Evolutionary conservation across 1,140 invertebrate genomes (phyloP).

Genomic region (Heterodera schachtii): DNA sequence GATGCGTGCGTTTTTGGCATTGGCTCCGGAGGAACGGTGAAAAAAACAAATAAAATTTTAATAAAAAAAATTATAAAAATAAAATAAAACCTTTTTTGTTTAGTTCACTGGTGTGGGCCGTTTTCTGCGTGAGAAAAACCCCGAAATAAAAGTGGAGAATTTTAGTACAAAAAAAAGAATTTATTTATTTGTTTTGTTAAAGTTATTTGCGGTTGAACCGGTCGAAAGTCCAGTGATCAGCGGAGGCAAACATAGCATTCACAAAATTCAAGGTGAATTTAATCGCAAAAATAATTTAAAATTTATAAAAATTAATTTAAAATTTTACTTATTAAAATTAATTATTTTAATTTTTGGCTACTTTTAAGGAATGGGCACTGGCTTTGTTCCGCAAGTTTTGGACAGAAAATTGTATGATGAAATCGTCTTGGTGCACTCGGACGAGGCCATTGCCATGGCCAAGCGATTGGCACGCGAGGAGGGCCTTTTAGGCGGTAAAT

Average conservation of each 20-base stretch:
- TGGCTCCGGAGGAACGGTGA: constrained; percentile 59
- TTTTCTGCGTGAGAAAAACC: constrained; percentile 57
- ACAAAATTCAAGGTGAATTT: constrained; percentile 65
- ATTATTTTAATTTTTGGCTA: too few species aligned
- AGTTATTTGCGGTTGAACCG: constrained; percentile 61
- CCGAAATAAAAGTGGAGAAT: constrained; percentile 45
- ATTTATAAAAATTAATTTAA: too few species aligned
- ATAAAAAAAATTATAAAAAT: too few species aligned
- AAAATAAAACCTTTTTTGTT: too few species aligned
- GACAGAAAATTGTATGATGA: constrained; percentile 59
- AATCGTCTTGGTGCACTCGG: constrained; percentile 47
- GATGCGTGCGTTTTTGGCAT: constrained; percentile 63
- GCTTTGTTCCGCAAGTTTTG: constrained; percentile 55
- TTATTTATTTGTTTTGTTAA: constrained; percentile 14
- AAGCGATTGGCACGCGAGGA: constrained; percentile 61
- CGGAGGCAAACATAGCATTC: constrained; percentile 51
- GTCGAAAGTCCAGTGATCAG: constrained; percentile 58
- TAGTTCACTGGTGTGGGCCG: constrained; percentile 60
- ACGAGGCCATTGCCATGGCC: constrained; percentile 64
- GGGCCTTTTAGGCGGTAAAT: constrained; percentile 62
- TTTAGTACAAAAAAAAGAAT: not conserved
- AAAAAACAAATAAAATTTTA: not conserved
- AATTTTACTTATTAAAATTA: too few species aligned
- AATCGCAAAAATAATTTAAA: too few species aligned
- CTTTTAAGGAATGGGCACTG: constrained; percentile 57